These are phyloP conservation scores for Trichoplax adhaerens DNA, from an alignment of 37 sponge, comb jelly and placozoan genomes.

Conservation along the genomic window DNA sequence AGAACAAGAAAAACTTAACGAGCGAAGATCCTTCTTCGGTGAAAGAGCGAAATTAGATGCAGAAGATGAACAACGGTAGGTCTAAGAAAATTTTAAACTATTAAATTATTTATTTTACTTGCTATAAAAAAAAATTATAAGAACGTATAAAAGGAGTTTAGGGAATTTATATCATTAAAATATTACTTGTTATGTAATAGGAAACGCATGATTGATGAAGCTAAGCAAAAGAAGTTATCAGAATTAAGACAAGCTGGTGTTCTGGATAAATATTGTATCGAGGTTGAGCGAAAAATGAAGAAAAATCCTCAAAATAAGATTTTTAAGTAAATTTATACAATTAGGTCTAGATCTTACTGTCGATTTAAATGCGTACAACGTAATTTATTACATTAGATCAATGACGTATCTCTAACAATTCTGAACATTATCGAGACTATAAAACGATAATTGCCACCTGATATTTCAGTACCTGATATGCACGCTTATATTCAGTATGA, in stretches of 20 bases:
- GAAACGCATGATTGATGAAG: slow-evolving; percentile 62
- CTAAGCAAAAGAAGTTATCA: slow-evolving; percentile 79
- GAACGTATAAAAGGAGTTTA: background rate
- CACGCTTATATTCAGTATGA: no score
- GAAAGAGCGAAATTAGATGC: slow-evolving; percentile 90
- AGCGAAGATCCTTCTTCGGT: slow-evolving; percentile 76
- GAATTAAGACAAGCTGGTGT: slow-evolving; percentile 69
- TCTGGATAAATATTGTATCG: slow-evolving; percentile 90
- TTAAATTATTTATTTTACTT: background rate
- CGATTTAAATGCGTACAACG: no score
- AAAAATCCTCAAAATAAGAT: no score
- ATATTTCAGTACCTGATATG: no score
- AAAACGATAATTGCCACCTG: no score
- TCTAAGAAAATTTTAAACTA: background rate
- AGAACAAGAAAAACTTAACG: slow-evolving; percentile 48
- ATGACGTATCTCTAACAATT: no score
- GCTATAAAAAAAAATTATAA: background rate
- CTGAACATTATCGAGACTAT: no score
- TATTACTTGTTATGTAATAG: slow-evolving; percentile 10
- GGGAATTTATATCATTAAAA: no score
- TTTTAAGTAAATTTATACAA: no score
- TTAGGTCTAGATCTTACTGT: no score
- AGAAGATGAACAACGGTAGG: slow-evolving; percentile 86
- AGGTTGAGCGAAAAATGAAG: slow-evolving; percentile 71
- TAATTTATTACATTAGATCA: no score